These are phyloP conservation scores for Dryobotodes eremita DNA, from an alignment of 2,888 invertebrate species.

Conservation along the genomic window DNA sequence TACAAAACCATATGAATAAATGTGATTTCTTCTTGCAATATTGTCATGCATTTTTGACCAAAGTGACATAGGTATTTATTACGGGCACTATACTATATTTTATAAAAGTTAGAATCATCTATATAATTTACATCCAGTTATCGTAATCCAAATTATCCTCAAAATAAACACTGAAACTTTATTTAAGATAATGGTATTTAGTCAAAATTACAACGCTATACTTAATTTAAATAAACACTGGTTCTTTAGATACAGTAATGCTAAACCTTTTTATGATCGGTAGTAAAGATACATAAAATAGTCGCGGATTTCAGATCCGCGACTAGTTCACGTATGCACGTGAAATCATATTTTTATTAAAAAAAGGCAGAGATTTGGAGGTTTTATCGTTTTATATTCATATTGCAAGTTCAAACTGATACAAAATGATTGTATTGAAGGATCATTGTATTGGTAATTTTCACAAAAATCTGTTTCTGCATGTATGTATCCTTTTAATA, in stretches of 20 bases:
- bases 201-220: slow-evolving; percentile 3
- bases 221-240: neutral
- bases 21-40: neutral
- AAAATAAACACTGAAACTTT: neutral
- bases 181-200: neutral
- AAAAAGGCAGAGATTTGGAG: slow-evolving; percentile 16
- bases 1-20: neutral
- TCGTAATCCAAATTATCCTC: slow-evolving; percentile 5
- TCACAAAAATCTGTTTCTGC: neutral
- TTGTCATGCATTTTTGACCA: neutral
- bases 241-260: slow-evolving; percentile 4
- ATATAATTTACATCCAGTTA: slow-evolving; percentile 5
- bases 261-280: slow-evolving; percentile 7
- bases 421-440: neutral
- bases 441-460: neutral
- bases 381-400: slow-evolving; percentile 7
- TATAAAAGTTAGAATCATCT: neutral
- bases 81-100: neutral
- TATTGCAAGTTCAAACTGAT: neutral
- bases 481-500: too few relatives aligned
- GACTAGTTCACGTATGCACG: neutral
- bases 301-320: neutral
- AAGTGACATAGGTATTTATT: neutral
- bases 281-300: slow-evolving; percentile 1
- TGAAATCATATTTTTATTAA: slow-evolving; percentile 14